A percentile compares a stretch with the other conserved stretches of the same genome.
These are phyloP conservation scores for Gracilinanus agilis DNA, from an alignment of 2,113 vertebrate genomes.

Conservation along the genomic window DNA sequence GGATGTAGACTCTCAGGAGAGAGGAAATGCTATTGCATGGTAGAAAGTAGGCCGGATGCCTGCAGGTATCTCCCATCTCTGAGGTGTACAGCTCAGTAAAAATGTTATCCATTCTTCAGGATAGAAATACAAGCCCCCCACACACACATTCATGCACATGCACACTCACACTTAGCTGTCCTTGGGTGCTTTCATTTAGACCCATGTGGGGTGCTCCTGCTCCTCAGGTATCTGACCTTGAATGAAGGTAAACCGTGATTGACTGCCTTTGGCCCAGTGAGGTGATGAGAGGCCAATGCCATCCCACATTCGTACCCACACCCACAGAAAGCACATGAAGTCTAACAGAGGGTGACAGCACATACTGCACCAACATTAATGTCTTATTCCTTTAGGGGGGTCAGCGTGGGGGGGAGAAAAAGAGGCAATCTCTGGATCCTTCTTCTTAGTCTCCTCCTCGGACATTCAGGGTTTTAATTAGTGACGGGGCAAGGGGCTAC, in stretches of 20 bases:
- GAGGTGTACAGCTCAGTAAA: neutral
- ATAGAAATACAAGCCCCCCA: neutral
- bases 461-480: neutral
- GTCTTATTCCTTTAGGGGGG: neutral
- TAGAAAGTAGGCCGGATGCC: neutral
- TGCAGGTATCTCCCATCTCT: neutral
- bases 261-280: neutral
- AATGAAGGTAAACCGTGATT: neutral
- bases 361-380: neutral
- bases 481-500: neutral
- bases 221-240: neutral
- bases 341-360: neutral
- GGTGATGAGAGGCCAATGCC: neutral
- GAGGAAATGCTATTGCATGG: neutral
- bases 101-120: neutral
- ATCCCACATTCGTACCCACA: neutral
- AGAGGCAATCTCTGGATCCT: neutral
- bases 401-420: neutral
- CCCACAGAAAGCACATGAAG: neutral
- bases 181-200: neutral
- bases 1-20: neutral
- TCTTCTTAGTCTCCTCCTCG: neutral
- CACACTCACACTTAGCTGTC: neutral
- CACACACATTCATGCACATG: neutral
- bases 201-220: neutral